Conservation (phyloP, 2,797 vertebrate genomes). For the Falco concolor region DNA sequence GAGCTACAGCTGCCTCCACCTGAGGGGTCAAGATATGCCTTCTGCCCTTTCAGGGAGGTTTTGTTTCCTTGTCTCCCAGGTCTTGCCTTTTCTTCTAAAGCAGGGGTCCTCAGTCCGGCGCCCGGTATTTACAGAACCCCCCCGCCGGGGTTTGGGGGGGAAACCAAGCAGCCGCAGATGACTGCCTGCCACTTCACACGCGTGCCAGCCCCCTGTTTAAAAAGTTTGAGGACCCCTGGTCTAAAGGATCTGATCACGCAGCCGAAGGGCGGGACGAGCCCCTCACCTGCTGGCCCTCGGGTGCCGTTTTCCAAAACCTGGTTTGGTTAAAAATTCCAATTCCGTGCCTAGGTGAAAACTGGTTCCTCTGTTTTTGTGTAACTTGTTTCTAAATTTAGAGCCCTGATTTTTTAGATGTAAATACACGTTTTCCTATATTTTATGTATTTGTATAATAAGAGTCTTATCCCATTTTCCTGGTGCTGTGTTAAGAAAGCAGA, state of each 20-base stretch:
- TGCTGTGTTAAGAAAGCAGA: neutral
- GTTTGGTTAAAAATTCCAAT: neutral
- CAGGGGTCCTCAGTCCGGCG: too few relatives aligned
- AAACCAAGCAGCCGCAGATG: too few relatives aligned
- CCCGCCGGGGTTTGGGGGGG: too few relatives aligned
- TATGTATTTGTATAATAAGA: neutral
- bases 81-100: too few relatives aligned
- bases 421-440: neutral
- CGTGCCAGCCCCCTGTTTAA: too few relatives aligned
- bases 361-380: rapidly evolving
- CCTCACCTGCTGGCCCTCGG: neutral
- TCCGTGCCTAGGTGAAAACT: neutral
- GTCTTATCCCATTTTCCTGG: neutral
- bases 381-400: neutral
- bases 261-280: rapidly evolving
- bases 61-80: rapidly evolving
- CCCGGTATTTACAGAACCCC: too few relatives aligned
- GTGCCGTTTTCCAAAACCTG: neutral
- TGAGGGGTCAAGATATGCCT: rapidly evolving
- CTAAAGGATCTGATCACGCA: too few relatives aligned
- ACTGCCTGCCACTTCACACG: too few relatives aligned
- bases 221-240: too few relatives aligned
- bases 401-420: neutral
- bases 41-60: rapidly evolving
- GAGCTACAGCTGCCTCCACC: rapidly evolving